Evolutionary conservation across 2,113 vertebrate genomes (phyloP).

Genomic region (Chunga burmeisteri): DNA sequence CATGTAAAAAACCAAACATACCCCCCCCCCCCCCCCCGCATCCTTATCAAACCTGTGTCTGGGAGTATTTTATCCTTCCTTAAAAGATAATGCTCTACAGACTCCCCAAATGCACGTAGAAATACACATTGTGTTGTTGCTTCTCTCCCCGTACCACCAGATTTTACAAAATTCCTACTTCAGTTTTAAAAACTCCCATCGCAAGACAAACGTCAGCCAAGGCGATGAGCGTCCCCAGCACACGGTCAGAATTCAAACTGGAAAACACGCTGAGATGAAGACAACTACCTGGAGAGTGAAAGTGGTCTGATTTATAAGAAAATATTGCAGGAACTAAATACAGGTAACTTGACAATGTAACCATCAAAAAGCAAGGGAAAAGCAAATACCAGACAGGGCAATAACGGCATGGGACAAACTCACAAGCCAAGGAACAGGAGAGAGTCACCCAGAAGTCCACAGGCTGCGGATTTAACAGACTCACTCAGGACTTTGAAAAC

Average conservation of each 20-base stretch:
- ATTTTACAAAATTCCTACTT: not conserved
- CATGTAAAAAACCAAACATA: not conserved
- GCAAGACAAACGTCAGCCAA: not conserved
- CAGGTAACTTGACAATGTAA: not conserved
- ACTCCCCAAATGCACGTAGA: not conserved
- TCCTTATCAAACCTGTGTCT: not conserved
- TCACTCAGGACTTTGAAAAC: not conserved
- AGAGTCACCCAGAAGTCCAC: not conserved
- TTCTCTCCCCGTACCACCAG: not conserved
- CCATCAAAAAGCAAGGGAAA: not conserved
- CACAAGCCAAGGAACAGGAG: not conserved
- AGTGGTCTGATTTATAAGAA: not conserved
- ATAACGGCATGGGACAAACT: accelerated
- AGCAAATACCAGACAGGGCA: not conserved
- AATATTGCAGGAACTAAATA: not conserved
- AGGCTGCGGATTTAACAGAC: not conserved
- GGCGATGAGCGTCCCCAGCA: not conserved
- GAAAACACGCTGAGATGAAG: not conserved
- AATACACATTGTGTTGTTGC: not conserved
- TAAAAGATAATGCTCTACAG: not conserved
- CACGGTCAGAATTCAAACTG: not conserved
- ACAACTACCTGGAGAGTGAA: not conserved
- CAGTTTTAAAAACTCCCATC: not conserved
- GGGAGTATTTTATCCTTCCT: not conserved
- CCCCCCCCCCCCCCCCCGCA: too few species aligned